Evolutionary conservation across 2,797 vertebrate species (phyloP), one percentile per base, ranked within the genome.

Genomic region (Cryptoprocta ferox): DNA sequence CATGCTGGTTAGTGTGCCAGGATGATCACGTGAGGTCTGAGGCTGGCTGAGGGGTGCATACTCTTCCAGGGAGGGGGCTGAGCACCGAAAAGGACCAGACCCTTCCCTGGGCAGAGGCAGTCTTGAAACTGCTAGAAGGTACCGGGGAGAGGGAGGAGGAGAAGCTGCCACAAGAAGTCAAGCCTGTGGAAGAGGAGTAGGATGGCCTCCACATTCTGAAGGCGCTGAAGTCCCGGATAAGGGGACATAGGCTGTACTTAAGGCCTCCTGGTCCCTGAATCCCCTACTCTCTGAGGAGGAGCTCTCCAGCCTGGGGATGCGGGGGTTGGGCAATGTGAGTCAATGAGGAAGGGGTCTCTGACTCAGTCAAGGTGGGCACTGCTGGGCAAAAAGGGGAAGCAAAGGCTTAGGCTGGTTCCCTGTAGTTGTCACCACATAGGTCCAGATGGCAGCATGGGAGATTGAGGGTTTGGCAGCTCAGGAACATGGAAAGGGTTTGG

Each of bases 281-380:
- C 12, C 9, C 63, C 30, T 26, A 50, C 35, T 73, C 93, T 91
- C 81, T 76, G 91, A 93, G 32, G 87, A 19, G 24, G 32, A 88
- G 35, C 12, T 37, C 24, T 2, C 37, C 30, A 89, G 39, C 13
- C 65, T 35, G 0, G 7, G 2, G 12, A 32, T 6, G 12, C 76
- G 4, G 21, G 21, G 12, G 42, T 42, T 42, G 5, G 66, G 32
- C 18, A 78, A 65, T 45, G 15, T 15, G 32, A 82, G 50, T 73
- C 79, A 59, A 76, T 7, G 28, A 59, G 63, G 32, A 76, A 3
- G 2, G 26, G 19, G 75, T 83, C 35, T 81, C 65, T 70, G 45
- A 85, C n/a, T 82, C 16, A n/a, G 50, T 48, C 26, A 18, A 6
- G 48, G 42, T 2, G 5, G 56, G 37, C 5, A 1, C 66, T 79